A percentile compares a stretch with the other conserved stretches of the same genome.
These are phyloP conservation scores for Kryptolebias ocellatus DNA, from an alignment of 2,797 vertebrate genomes.

Conservation along the genomic window DNA sequence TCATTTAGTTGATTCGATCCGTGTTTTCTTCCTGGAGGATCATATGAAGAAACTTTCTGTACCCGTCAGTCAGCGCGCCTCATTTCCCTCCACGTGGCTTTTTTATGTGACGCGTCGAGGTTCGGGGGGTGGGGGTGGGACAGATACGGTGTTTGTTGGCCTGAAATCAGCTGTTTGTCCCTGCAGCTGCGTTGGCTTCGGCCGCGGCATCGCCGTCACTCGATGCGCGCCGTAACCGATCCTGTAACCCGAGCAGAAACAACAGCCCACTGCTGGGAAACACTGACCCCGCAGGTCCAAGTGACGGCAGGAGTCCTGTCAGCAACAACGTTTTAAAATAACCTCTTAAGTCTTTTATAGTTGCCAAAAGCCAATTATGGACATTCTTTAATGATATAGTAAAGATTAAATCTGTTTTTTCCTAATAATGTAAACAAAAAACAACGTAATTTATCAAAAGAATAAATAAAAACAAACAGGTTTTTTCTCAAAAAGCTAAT, in stretches of 20 bases:
- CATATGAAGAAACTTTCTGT: neutral
- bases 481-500: too few species aligned
- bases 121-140: neutral
- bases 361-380: too few species aligned
- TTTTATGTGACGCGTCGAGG: slow-evolving; percentile 9
- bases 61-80: neutral
- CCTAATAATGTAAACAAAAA: too few species aligned
- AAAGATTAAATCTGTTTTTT: too few species aligned
- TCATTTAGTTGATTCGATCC: neutral
- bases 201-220: slow-evolving; percentile 40
- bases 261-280: neutral
- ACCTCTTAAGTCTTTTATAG: too few species aligned
- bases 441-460: too few species aligned
- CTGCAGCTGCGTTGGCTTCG: slow-evolving; percentile 40
- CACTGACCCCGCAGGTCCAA: neutral
- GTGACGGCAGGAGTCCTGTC: neutral
- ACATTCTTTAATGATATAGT: too few species aligned
- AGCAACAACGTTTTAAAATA: neutral
- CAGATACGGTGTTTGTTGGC: slow-evolving; percentile 17
- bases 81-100: neutral
- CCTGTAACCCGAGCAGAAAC: slow-evolving; percentile 48
- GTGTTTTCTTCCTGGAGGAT: neutral
- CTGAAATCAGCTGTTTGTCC: slow-evolving; percentile 29
- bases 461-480: too few species aligned
- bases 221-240: slow-evolving; percentile 56